Percentiles rank a stretch among this genome's conserved stretches.
phyloP scores from a whole-genome alignment of 2,888 invertebrate species.

The Coelinius sp. region DNA sequence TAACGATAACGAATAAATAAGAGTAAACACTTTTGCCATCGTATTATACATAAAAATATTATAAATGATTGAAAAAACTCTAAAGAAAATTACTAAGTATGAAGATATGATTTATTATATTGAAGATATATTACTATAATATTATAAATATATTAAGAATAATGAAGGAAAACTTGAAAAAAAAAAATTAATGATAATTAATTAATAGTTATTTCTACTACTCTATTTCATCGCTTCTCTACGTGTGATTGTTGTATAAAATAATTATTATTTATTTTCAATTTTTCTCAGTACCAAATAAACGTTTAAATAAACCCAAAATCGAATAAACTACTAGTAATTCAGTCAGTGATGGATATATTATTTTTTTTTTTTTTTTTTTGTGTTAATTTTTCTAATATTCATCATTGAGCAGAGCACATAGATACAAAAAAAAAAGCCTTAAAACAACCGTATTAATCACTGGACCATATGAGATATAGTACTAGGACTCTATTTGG shows the following conservation, averaged over 20 bases:
- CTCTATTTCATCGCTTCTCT: slow-evolving; percentile 70
- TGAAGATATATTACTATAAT: slow-evolving; percentile 59
- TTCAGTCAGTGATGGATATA: no score
- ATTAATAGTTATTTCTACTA: slow-evolving; percentile 69
- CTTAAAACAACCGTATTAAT: no score
- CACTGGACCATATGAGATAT: no score
- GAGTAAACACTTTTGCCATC: slow-evolving; percentile 62
- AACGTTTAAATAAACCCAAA: slow-evolving; percentile 22
- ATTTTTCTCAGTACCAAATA: slow-evolving; percentile 47
- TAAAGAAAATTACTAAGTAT: slow-evolving; percentile 46
- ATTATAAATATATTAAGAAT: slow-evolving; percentile 52
- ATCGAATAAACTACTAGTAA: no score
- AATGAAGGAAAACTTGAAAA: slow-evolving; percentile 52
- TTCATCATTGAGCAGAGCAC: no score
- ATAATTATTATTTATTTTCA: slow-evolving; percentile 57
- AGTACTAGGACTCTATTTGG: no score
- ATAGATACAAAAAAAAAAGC: no score
- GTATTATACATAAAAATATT: slow-evolving; percentile 56
- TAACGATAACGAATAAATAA: slow-evolving; percentile 33
- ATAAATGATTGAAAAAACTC: slow-evolving; percentile 40
- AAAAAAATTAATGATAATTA: slow-evolving; percentile 50
- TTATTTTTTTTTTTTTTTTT: no score
- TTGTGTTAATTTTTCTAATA: no score
- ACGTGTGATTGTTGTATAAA: slow-evolving; percentile 70
- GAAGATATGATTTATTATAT: slow-evolving; percentile 64